Percentiles rank a stretch among this genome's conserved stretches.
phyloP scores from a whole-genome alignment of 1,140 invertebrate genomes.

The Drusus annulatus region DNA sequence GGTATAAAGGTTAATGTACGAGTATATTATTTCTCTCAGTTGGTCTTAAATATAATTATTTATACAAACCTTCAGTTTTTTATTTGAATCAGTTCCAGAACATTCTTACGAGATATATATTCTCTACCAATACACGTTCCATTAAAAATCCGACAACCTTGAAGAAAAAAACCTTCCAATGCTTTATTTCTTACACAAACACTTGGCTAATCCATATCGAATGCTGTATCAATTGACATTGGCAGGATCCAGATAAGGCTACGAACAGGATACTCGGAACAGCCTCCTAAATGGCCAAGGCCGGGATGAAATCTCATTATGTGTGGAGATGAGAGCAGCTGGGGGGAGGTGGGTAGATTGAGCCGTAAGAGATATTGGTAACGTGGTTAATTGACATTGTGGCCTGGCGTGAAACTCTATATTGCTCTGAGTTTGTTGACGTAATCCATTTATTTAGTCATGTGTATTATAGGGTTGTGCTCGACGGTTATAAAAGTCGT shows the following conservation, averaged over 20 bases:
- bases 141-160: too few relatives aligned
- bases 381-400: constrained; percentile 30
- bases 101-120: too few relatives aligned
- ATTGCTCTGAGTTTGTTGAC: constrained; percentile 7
- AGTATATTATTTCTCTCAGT: too few relatives aligned
- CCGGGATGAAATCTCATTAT: constrained; percentile 14
- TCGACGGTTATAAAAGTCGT: too few relatives aligned
- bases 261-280: neutral
- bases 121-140: too few relatives aligned
- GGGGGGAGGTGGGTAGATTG: neutral
- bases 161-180: too few relatives aligned
- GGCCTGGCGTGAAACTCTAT: constrained; percentile 27
- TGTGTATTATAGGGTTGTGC: neutral
- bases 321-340: neutral
- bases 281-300: constrained; percentile 15
- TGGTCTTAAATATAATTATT: too few relatives aligned
- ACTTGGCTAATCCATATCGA: too few relatives aligned
- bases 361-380: constrained; percentile 18
- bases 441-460: constrained; percentile 20
- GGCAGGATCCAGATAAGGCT: neutral
- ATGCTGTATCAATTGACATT: neutral
- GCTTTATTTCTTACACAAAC: too few relatives aligned
- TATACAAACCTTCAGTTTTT: too few relatives aligned
- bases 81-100: too few relatives aligned
- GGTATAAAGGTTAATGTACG: too few relatives aligned